Evolutionary conservation across 1,140 invertebrate genomes (phyloP), one percentile per base, ranked within the genome.

Genomic region (Saxidomus purpurata): DNA sequence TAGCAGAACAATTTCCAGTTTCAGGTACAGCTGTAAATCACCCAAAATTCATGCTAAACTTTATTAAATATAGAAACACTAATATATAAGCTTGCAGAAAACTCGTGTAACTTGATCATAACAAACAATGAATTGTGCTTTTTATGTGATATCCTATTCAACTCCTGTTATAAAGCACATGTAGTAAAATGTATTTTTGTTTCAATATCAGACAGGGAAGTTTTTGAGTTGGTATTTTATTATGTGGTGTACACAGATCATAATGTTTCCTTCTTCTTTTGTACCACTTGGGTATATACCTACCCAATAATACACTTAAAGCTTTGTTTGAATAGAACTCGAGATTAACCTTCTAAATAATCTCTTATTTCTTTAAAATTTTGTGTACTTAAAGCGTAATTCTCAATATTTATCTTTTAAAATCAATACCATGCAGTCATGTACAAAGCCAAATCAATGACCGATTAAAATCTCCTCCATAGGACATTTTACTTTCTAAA

Each of bases 1-100:
- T 63, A 9, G 19, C 25, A n/a, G 6, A 63, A 63, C 59, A 63
- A 63, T 63, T 28, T 63, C 28, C 59, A 63, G 19, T 28, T 63
- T 63, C 59, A 63, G 15, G n/a, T 25, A 63, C n/a, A 28, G 59
- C 8, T 8, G 59, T 63, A 28, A 63, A 63, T 25, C 59, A 63
- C 6, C 25, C 59, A 22, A 63, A 63, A 15, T 28, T 63, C 59
- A 63, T 63, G 59, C 25, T 28, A 8, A 28, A 63, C 3, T 25
- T 28, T 28, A 19, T n/a, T 63, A 63, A 28, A 63, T 63, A 63
- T 63, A 63, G 59, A 63, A 63, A 63, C 59, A 63, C n/a, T 55
- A 15, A 55, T 19, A 55, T 4, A 55, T 22, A 55, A 19, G 22
- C 17, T 63, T 25, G 19, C 59, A 25, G 25, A n/a, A 63, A 25